Conservation (phyloP, 64 coral and sea anemone genomes). For the Actinia tenebrosa region DNA sequence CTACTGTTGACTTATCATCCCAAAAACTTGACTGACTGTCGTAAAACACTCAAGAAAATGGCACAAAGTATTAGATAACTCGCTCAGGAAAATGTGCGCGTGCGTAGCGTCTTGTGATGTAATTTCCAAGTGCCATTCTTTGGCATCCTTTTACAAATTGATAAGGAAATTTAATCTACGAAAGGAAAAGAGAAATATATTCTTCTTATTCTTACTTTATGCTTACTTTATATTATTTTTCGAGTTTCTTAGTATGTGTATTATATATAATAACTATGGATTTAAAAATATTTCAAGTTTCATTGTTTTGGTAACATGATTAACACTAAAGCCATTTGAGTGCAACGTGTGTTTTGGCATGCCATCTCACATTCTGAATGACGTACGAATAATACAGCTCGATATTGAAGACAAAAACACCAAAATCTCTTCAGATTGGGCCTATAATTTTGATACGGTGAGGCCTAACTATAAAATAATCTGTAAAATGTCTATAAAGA, state of each 20-base stretch:
- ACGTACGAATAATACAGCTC: background rate
- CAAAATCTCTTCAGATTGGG: background rate
- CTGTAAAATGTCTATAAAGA: background rate
- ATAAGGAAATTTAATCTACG: background rate
- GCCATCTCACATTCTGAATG: background rate
- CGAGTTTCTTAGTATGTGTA: background rate
- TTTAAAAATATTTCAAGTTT: no score
- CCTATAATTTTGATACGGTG: background rate
- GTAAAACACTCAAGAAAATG: background rate
- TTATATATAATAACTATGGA: background rate
- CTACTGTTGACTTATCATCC: background rate
- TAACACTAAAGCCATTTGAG: no score
- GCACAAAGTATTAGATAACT: no score
- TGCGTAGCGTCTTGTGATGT: background rate
- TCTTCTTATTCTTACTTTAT: background rate
- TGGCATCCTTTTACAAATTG: background rate
- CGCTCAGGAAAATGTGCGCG: no score
- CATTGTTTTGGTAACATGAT: no score
- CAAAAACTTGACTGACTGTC: background rate
- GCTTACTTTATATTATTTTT: background rate
- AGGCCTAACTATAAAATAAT: background rate
- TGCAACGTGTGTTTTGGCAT: no score
- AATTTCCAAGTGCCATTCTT: background rate
- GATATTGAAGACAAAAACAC: background rate
- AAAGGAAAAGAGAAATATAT: background rate